Evolutionary conservation across 2,797 vertebrate genomes (phyloP).

Genomic region (Champsocephalus esox): DNA sequence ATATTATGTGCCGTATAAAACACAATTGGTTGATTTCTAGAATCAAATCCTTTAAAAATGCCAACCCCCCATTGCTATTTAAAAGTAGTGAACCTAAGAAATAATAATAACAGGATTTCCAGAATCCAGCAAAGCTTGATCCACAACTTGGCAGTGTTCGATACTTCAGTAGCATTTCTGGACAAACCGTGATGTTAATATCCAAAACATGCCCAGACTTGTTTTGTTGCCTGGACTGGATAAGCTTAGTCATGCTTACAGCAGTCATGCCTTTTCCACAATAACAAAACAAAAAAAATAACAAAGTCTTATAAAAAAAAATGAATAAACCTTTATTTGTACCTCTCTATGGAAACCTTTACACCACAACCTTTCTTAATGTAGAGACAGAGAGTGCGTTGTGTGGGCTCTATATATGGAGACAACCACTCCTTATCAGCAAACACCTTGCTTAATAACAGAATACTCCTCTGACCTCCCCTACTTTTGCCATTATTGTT

Average conservation of each 20-base stretch:
- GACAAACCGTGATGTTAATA: conserved; percentile 48
- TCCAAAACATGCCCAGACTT: conserved; percentile 70
- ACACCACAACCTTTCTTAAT: background rate
- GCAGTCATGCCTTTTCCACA: conserved; percentile 55
- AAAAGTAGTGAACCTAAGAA: conserved; percentile 23
- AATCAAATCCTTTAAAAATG: conserved; percentile 6
- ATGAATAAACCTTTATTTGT: background rate
- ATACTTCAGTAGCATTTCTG: conserved; percentile 34
- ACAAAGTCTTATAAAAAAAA: background rate
- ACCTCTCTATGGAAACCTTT: background rate
- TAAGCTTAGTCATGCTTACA: conserved; percentile 55
- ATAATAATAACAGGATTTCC: conserved; percentile 25
- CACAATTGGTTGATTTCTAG: conserved; percentile 3
- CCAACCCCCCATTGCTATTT: conserved; percentile 7
- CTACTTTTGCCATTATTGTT: conserved; percentile 44
- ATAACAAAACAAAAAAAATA: conserved; percentile 50
- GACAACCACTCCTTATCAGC: background rate
- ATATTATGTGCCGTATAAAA: background rate
- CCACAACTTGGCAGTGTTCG: conserved; percentile 17
- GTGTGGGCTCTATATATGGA: background rate
- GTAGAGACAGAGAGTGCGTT: background rate
- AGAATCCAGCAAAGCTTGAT: conserved; percentile 30
- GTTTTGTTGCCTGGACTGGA: conserved; percentile 54
- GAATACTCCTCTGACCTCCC: conserved; percentile 30
- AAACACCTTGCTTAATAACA: conserved; percentile 18